These are phyloP conservation scores for Hydropsyche betteni DNA, from an alignment of 2,888 invertebrate genomes.

Conservation along the genomic window DNA sequence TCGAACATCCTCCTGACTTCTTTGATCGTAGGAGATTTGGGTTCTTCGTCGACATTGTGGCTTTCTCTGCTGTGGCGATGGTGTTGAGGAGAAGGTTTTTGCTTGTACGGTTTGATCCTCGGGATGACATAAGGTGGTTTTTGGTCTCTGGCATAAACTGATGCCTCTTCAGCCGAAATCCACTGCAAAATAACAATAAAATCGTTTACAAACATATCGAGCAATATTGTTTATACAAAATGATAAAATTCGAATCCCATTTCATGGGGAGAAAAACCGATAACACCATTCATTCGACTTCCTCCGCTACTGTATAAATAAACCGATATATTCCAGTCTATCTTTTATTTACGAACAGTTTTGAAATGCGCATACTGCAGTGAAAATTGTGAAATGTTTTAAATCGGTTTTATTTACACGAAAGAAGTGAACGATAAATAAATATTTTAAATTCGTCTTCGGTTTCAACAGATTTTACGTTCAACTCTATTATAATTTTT, in stretches of 20 bases:
- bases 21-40: conserved; percentile 62
- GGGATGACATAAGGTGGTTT: conserved; percentile 64
- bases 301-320: neutral
- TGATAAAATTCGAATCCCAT: neutral
- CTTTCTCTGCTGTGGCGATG: conserved; percentile 33
- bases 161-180: conserved; percentile 65
- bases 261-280: neutral
- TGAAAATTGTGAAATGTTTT: too few relatives aligned
- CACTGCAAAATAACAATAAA: conserved; percentile 56
- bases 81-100: conserved; percentile 53
- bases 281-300: conserved; percentile 1
- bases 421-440: too few relatives aligned
- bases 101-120: conserved; percentile 62
- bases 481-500: too few relatives aligned
- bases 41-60: conserved; percentile 45
- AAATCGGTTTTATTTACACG: too few relatives aligned
- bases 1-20: conserved; percentile 57
- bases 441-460: too few relatives aligned
- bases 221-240: neutral
- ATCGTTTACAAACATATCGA: neutral
- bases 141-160: conserved; percentile 62
- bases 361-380: too few relatives aligned
- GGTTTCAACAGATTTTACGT: too few relatives aligned
- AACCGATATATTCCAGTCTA: too few relatives aligned
- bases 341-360: too few relatives aligned